Percentiles rank a stretch among this genome's conserved stretches.
Conservation (phyloP, 2,888 invertebrate genomes). For the Cheilosia pagana region DNA sequence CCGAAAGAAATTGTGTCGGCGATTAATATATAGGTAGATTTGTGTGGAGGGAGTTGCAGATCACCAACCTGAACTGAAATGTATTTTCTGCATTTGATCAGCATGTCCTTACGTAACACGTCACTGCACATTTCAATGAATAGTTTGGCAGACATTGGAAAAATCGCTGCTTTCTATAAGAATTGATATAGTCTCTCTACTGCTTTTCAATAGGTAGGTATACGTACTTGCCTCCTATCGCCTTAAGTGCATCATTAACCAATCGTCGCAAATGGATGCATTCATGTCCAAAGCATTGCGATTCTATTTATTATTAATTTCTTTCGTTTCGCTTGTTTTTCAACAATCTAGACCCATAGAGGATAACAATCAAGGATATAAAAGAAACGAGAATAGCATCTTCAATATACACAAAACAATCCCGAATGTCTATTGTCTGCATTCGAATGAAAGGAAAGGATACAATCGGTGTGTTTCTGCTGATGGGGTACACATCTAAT, state of each 20-base stretch:
- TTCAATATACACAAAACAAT: conserved; percentile 41
- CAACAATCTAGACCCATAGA: background rate
- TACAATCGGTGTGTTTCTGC: conserved; percentile 36
- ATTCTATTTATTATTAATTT: conserved; percentile 36
- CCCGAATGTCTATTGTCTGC: conserved; percentile 51
- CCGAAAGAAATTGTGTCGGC: no score
- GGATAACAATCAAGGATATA: conserved; percentile 23
- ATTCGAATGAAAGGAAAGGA: conserved; percentile 34
- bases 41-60: no score
- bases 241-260: conserved; percentile 17
- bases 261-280: conserved; percentile 34
- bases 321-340: background rate
- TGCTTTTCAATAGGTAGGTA: background rate
- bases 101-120: no score
- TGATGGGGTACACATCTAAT: conserved; percentile 14
- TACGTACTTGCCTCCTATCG: background rate
- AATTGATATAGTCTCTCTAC: background rate
- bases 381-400: conserved; percentile 21
- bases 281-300: conserved; percentile 9
- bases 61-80: no score
- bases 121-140: no score
- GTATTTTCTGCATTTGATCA: no score
- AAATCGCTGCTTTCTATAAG: background rate
- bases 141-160: no score
- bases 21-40: no score